Conservation (phyloP, 1,140 invertebrate species). For the Drosophila melanogaster region DNA sequence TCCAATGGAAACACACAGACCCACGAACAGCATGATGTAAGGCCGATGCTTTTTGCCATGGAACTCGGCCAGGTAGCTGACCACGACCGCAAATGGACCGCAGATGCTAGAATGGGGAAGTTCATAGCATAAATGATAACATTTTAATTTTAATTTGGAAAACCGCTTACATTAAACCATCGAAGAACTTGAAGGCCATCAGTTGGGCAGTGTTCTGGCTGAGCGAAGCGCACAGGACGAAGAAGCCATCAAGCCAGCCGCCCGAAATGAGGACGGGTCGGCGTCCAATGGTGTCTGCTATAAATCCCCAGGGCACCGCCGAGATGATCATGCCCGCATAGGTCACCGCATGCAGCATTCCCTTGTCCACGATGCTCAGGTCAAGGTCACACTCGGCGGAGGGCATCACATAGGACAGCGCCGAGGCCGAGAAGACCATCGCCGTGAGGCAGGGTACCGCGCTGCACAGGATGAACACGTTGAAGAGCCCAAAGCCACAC, state of each 20-base stretch:
- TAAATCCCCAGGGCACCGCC: slow-evolving; percentile 92
- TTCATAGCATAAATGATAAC: background rate
- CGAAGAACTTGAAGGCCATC: slow-evolving; percentile 90
- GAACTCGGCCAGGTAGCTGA: slow-evolving; percentile 89
- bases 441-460: slow-evolving; percentile 87
- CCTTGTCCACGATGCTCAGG: slow-evolving; percentile 88
- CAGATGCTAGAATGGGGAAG: slow-evolving; percentile 86
- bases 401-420: slow-evolving; percentile 89
- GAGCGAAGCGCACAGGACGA: slow-evolving; percentile 88
- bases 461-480: slow-evolving; percentile 87
- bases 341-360: slow-evolving; percentile 88
- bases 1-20: slow-evolving; percentile 86
- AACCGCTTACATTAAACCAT: slow-evolving; percentile 89
- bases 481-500: slow-evolving; percentile 88
- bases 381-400: slow-evolving; percentile 89
- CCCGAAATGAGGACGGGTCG: slow-evolving; percentile 89
- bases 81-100: slow-evolving; percentile 89
- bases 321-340: slow-evolving; percentile 93
- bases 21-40: slow-evolving; percentile 87
- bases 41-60: slow-evolving; percentile 87
- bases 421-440: slow-evolving; percentile 87
- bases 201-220: slow-evolving; percentile 89
- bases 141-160: too few species aligned
- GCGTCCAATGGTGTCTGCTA: slow-evolving; percentile 92
- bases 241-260: slow-evolving; percentile 88